Base-by-base conservation (phyloP, 2,888 invertebrate genomes). In the Tipula lateralis region DNA sequence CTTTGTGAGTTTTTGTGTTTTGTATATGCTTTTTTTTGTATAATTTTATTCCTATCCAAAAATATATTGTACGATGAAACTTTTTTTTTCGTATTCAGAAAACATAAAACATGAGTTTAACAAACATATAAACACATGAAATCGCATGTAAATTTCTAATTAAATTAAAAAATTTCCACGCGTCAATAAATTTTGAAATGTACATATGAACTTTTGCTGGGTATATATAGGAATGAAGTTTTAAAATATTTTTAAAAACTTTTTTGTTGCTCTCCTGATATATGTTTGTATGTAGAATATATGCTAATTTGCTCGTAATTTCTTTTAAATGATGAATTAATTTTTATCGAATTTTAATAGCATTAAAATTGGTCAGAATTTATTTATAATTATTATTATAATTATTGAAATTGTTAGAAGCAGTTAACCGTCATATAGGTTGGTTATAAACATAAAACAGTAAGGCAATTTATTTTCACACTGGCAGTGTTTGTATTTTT, bases 21-120 rank as follows among this genome's bases (percentile, higher is more conserved):
- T 16, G 44, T 50, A 44, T 44, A 6, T 44, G 16, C 16, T 16
- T 3, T 44, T 44, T 44, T 16, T 36, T 50, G n/a, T 50, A 16
- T 16, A 50, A 66, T 24, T 24, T 66, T 66, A 66, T 66, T 24
- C 24, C 66, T 66, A 66, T 66, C 9, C 66, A 24, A 44, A 66
- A n/a, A 24, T 39, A 24, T n/a, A 44, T n/a, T n/a, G n/a, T 66
- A 66, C 24, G 24, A 66, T 24, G 66, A 12, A 19, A 7, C 12
- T 66, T 66, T 66, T 66, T 66, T 66, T 66, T 66, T 66, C 24
- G 66, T 66, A 66, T 66, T 66, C 66, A n/a, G 16, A n/a, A 50
- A 50, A 50, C 16, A 66, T 66, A 66, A 24, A 66, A 66, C 66
- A 66, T 12, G 66, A 66, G 66, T 24, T 24, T 7, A 66, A 24